Evolutionary conservation across 2,797 vertebrate species (phyloP).

Genomic region (Champsocephalus esox): DNA sequence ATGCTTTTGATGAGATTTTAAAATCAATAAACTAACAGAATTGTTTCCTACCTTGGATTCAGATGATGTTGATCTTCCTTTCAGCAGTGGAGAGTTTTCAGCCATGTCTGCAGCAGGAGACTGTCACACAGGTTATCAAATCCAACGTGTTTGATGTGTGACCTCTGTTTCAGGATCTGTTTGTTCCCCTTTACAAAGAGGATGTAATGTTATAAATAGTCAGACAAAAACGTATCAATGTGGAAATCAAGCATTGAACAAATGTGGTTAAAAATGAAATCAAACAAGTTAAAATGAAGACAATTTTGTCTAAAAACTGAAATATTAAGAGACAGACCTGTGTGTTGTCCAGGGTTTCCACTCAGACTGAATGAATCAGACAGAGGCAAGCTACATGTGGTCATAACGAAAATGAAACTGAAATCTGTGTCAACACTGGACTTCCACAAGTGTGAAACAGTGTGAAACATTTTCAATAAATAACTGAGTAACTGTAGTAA

Average conservation of each 20-base stretch:
- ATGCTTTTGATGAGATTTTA: neutral
- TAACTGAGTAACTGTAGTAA: neutral
- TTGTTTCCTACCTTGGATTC: constrained; percentile 53
- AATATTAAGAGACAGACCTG: no score
- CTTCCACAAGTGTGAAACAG: neutral
- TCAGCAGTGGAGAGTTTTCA: constrained; percentile 64
- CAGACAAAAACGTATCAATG: neutral
- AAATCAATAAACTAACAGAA: neutral
- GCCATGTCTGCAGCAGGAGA: constrained; percentile 40
- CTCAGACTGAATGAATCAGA: neutral
- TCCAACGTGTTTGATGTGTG: neutral
- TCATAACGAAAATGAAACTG: constrained; percentile 56
- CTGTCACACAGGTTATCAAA: neutral
- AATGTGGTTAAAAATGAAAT: neutral
- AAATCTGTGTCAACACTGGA: neutral
- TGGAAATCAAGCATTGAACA: neutral
- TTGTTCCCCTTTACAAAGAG: neutral
- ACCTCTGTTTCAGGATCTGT: neutral
- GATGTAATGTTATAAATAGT: no score
- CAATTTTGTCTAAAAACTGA: neutral
- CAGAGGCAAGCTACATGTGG: rapidly evolving
- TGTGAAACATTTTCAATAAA: neutral
- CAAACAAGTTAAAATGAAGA: neutral
- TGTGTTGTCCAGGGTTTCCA: neutral
- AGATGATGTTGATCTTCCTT: constrained; percentile 4